Base-by-base conservation (phyloP, 2,888 invertebrate species). In the Lasioglossum calceatum region DNA sequence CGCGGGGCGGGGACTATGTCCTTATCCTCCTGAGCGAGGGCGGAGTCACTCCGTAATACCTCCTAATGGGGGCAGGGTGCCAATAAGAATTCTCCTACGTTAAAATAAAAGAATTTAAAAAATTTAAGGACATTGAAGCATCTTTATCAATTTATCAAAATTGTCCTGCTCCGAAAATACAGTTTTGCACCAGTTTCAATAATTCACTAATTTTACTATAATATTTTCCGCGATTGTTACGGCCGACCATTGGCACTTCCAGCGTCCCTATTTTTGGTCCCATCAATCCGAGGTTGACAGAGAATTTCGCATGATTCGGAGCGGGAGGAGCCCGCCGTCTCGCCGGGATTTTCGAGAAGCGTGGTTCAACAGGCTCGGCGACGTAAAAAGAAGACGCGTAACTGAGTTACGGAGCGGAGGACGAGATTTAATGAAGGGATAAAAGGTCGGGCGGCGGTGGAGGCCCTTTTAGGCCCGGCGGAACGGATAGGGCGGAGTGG, bases 351-450 rank as follows among this genome's bases (percentile, higher is more conserved):
- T 50, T 54, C 32, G 50, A 39, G 71, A 54, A 72, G 19, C 71
- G 54, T 72, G 36, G 36, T 47, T 50, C 39, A 64, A 23, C 32
- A 50, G 77, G 73, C 5, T n/a, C 44, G 58, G 10, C 44, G 36
- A 12, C 50, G n/a, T 73, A 78, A 82, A 82, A 81, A 64, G 74
- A 73, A 39, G 44, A 61, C 42, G 67, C 54, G 27, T 61, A 76
- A 77, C 64, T 84, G 70, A 64, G 82, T 79, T 77, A 77, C 67
- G 73, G 61, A 79, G 78, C 54, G 67, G 32, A 27, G 44, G 81
- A 23, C 39, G 81, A 81, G 87, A 87, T 88, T 88, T 81, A 85
- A 87, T 42, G 83, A 87, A 83, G 83, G 85, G 83, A 87, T 83
- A 84, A 79, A 76, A 74, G 77, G 61, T 76, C 77, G 83, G 73